A percentile compares a stretch with the other conserved stretches of the same genome.
These are phyloP conservation scores for Physella acuta DNA, from an alignment of 1,140 invertebrate genomes.

Conservation along the genomic window DNA sequence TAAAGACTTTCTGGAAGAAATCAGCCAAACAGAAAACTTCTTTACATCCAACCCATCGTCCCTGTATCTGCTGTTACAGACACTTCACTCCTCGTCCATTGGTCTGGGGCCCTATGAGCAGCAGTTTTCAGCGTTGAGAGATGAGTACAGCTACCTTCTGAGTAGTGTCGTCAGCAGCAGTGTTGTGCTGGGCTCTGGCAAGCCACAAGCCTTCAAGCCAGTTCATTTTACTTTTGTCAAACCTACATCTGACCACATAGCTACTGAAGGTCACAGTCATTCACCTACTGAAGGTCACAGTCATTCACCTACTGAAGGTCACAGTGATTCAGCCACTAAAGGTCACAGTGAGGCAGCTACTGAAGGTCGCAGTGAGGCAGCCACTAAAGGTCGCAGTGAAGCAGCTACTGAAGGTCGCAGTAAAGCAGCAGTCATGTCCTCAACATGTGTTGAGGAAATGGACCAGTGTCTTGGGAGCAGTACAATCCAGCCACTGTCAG, in stretches of 20 bases:
- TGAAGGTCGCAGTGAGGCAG: no score
- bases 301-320: no score
- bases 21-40: slow-evolving; percentile 52
- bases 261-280: no score
- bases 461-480: no score
- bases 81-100: slow-evolving; percentile 65
- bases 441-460: no score
- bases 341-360: no score
- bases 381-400: no score
- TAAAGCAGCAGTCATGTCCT: no score
- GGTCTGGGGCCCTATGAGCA: slow-evolving; percentile 63
- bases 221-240: neutral
- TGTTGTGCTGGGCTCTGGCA: slow-evolving; percentile 4
- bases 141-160: slow-evolving; percentile 56
- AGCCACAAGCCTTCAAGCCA: slow-evolving; percentile 11
- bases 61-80: slow-evolving; percentile 65
- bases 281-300: no score
- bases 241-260: slow-evolving; percentile 9
- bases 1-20: slow-evolving; percentile 49
- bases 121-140: slow-evolving; percentile 62
- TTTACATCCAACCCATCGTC: slow-evolving; percentile 52
- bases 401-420: no score
- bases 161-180: slow-evolving; percentile 40
- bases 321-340: no score
- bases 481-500: no score